Percentiles rank a stretch among this genome's conserved stretches.
Evolutionary conservation across 2,113 vertebrate genomes (phyloP).

Genomic region (Crypturellus undulatus): DNA sequence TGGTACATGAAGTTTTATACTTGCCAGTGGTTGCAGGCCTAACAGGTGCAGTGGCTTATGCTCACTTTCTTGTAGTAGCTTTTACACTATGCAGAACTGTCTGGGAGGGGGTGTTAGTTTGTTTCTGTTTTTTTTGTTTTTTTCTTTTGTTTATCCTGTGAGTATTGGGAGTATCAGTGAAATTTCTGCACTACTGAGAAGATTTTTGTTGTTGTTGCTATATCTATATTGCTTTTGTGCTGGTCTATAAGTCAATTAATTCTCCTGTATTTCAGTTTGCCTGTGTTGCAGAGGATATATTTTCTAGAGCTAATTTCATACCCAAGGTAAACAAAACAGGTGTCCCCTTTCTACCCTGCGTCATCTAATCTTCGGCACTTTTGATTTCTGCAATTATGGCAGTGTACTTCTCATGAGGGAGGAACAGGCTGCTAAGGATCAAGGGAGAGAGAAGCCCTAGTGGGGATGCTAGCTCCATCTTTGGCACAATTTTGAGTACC

Average conservation of each 20-base stretch:
- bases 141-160: no score
- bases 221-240: background rate
- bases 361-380: background rate
- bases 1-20: background rate
- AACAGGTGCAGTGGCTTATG: background rate
- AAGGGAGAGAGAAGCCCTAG: background rate
- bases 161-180: background rate
- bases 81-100: background rate
- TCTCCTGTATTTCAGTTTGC: background rate
- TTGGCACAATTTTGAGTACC: background rate
- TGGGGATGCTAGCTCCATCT: accelerated
- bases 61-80: background rate
- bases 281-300: background rate
- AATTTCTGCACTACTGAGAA: background rate
- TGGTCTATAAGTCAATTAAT: background rate
- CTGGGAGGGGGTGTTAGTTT: background rate
- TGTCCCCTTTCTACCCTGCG: background rate
- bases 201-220: accelerated
- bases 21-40: background rate
- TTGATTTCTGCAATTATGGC: background rate
- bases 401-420: accelerated
- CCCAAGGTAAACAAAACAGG: background rate
- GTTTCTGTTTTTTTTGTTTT: no score
- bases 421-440: background rate
- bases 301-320: background rate